A percentile compares a stretch with the other conserved stretches of the same genome.
phyloP scores from a whole-genome alignment of 1,140 invertebrate genomes.

The Yoshiicerus persimilis region DNA sequence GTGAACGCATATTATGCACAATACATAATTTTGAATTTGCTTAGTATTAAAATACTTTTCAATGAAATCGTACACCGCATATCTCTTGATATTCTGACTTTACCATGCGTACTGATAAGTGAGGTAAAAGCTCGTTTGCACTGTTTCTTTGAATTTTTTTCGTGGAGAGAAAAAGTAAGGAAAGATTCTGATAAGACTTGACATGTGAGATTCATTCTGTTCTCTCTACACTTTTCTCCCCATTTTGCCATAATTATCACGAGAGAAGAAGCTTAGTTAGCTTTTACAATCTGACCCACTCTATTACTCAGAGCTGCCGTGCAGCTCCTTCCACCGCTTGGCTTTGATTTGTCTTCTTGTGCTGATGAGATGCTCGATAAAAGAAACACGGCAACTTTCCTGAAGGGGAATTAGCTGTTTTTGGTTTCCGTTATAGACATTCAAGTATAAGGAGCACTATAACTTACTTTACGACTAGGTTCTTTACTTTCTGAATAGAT shows the following conservation, averaged over 20 bases:
- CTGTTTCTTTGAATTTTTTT: not conserved
- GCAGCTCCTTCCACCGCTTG: not conserved
- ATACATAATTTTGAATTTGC: no score
- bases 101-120: not conserved
- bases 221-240: not conserved
- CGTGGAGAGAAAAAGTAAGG: not conserved
- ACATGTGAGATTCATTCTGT: conserved; percentile 6
- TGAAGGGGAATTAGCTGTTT: not conserved
- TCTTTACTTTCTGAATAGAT: not conserved
- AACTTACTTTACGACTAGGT: not conserved
- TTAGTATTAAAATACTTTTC: no score
- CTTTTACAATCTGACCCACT: not conserved
- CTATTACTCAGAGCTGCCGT: not conserved
- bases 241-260: conserved; percentile 29
- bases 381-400: not conserved
- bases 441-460: not conserved
- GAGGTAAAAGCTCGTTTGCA: not conserved
- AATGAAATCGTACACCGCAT: no score
- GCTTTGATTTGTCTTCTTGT: not conserved
- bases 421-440: not conserved
- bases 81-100: no score
- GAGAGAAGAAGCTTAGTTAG: not conserved
- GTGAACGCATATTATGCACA: no score
- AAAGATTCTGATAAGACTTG: not conserved
- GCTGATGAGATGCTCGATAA: not conserved